Evolutionary conservation across 2,797 vertebrate genomes (phyloP), one percentile per base, ranked within the genome.

Genomic region (Sphenodon punctatus): DNA sequence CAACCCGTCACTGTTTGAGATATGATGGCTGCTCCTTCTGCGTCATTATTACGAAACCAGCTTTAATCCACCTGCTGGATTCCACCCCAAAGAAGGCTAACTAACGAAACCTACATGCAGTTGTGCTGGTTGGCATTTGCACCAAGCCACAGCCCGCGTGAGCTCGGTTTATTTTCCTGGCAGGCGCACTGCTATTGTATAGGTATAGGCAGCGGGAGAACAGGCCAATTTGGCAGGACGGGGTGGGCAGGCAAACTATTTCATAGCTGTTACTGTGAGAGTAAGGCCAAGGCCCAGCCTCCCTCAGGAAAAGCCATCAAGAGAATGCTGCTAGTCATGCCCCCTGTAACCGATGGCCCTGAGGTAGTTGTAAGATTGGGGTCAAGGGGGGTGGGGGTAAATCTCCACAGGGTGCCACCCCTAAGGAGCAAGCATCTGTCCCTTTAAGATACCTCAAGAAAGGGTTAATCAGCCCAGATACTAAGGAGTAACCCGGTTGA

Each of bases 191-290:
- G 68, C 80, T 75, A 85, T 70, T 63, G 74, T 88, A 85, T 66
- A 86, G 88, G 84, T 75, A 81, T n/a, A n/a, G n/a, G n/a, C n/a
- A n/a, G n/a, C n/a, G n/a, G n/a, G n/a, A 84, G 78, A 69, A 82
- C 63, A 72, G 70, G 84, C 93, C 86, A 86, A 93, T 72, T 80
- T 91, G 84, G 86, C 80, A 88, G 66, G 81, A 83, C 80, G 87
- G 84, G 67, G 76, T n/a, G n/a, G n/a, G n/a, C n/a, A n/a, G 86
- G 68, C 81, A 70, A 84, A 91, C 74, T 91, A 92, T 93, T 92
- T 92, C 85, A 84, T 85, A 56, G 89, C 65, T 92, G 88, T 92
- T 92, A 93, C 83, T 85, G 78, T 87, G 79, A 75, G 86, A 88
- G 80, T 81, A 84, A 91, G 89, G 91, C 86, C 86, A 86, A 89